phyloP scores from a whole-genome alignment of 2,113 vertebrate genomes.

The Micromys minutus region DNA sequence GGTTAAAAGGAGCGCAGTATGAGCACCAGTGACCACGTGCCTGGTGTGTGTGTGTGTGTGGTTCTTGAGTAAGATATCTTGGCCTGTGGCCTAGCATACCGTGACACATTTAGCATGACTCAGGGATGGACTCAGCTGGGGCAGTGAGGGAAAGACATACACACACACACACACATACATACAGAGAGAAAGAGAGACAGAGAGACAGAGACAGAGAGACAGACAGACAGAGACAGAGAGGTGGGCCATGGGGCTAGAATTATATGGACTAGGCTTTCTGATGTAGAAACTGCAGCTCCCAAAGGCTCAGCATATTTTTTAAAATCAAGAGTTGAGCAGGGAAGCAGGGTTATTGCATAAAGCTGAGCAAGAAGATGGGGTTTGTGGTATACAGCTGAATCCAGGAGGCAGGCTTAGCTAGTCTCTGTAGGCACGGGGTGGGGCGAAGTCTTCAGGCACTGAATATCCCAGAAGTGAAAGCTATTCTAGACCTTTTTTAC shows the following conservation, averaged over 20 bases:
- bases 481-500: too few species aligned
- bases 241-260: not conserved
- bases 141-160: not conserved
- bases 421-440: not conserved
- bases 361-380: not conserved
- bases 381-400: not conserved
- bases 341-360: not conserved
- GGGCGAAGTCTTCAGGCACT: not conserved
- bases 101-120: not conserved
- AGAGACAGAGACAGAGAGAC: not conserved
- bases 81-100: not conserved
- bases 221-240: not conserved
- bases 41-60: not conserved
- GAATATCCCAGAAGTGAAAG: not conserved
- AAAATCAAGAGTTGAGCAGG: not conserved
- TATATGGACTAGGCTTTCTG: not conserved
- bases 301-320: too few species aligned
- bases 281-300: not conserved
- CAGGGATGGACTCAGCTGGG: not conserved
- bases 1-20: not conserved
- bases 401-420: not conserved
- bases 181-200: not conserved
- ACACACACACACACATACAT: not conserved
- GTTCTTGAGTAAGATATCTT: not conserved
- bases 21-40: not conserved